These are phyloP conservation scores for Sterna hirundo DNA, from an alignment of 2,113 vertebrate species.

Conservation along the genomic window DNA sequence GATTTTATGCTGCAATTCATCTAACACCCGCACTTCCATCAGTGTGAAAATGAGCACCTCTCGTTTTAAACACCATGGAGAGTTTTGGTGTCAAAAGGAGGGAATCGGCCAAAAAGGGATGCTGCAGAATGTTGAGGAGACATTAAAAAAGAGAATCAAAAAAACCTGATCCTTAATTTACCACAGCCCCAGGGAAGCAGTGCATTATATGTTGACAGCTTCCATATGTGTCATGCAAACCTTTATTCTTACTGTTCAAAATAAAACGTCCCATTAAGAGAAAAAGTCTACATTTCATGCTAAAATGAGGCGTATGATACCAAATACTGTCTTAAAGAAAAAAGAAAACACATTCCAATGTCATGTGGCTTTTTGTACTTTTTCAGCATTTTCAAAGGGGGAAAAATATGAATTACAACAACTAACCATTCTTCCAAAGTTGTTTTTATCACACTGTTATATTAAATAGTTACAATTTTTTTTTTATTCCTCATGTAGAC, in stretches of 20 bases:
- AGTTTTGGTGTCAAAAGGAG: constrained; percentile 37
- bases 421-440: constrained; percentile 22
- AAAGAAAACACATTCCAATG: constrained; percentile 44
- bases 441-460: constrained; percentile 6
- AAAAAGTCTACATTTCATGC: constrained; percentile 54
- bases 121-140: constrained; percentile 10
- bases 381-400: constrained; percentile 10
- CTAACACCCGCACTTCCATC: not conserved
- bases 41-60: constrained; percentile 36
- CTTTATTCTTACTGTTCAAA: constrained; percentile 57
- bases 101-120: not conserved
- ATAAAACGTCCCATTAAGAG: constrained; percentile 49
- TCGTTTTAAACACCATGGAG: not conserved
- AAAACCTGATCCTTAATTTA: constrained; percentile 50
- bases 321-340: constrained; percentile 57
- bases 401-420: not conserved
- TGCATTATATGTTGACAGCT: constrained; percentile 66
- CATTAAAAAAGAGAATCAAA: constrained; percentile 27
- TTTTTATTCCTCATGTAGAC: not conserved
- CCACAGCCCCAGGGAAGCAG: constrained; percentile 28
- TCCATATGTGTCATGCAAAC: constrained; percentile 68
- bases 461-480: not conserved
- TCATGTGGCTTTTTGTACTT: constrained; percentile 41
- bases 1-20: constrained; percentile 38
- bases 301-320: constrained; percentile 41